phyloP scores from a whole-genome alignment of 2,888 invertebrate species.

The Tachina fera region DNA sequence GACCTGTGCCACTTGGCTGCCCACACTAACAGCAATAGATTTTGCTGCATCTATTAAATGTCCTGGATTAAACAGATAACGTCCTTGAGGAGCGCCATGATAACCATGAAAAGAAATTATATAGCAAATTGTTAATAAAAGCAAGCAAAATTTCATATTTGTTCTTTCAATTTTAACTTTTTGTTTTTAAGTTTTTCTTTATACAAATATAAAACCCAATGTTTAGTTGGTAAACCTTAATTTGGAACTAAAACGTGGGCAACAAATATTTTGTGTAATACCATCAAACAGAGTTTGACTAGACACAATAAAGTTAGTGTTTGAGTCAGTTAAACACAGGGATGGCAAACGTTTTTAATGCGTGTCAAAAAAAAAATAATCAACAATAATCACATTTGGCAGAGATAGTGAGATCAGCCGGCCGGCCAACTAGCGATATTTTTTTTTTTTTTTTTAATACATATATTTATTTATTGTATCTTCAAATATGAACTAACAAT shows the following conservation, averaged over 20 bases:
- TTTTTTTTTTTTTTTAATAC: no score
- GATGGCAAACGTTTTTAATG: no score
- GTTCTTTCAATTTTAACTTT: no score
- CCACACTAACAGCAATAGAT: slow-evolving; percentile 20
- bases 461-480: no score
- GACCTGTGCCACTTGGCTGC: slow-evolving; percentile 6
- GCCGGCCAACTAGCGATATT: no score
- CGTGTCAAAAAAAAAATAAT: no score
- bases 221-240: slow-evolving; percentile 2
- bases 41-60: slow-evolving; percentile 40
- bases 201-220: not conserved
- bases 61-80: slow-evolving; percentile 17
- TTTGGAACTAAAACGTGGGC: slow-evolving; percentile 32
- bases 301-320: no score
- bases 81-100: not conserved
- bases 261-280: not conserved
- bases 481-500: no score
- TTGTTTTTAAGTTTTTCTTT: not conserved
- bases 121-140: slow-evolving; percentile 6
- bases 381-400: no score
- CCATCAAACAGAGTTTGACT: not conserved
- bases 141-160: slow-evolving; percentile 8
- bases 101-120: not conserved
- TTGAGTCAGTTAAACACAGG: no score
- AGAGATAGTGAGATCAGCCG: no score